Percentiles rank a stretch among this genome's conserved stretches.
phyloP scores from a whole-genome alignment of 2,797 vertebrate genomes.

The Pantherophis alleghaniensis region DNA sequence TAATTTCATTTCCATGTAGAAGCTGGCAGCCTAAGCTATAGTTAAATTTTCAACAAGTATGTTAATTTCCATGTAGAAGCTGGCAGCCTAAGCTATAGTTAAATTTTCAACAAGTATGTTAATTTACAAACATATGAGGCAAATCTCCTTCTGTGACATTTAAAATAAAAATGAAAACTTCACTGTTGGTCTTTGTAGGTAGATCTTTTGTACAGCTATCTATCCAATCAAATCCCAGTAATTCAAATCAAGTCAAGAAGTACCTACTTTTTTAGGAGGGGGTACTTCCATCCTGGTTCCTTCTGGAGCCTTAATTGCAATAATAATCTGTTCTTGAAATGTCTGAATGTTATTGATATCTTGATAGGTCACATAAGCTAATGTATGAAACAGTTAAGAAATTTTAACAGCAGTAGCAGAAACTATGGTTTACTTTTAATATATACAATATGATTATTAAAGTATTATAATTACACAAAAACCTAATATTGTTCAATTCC shows the following conservation, averaged over 20 bases:
- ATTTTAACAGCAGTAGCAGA: background rate
- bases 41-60: background rate
- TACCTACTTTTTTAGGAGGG: conserved; percentile 81
- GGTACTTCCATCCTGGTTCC: conserved; percentile 90
- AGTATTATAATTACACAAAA: background rate
- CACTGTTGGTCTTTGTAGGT: background rate
- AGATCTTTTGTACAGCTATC: background rate
- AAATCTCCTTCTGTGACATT: background rate
- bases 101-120: background rate
- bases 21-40: background rate
- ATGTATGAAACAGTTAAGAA: conserved; percentile 71
- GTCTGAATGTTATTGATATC: conserved; percentile 80
- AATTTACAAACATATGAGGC: background rate
- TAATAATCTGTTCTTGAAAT: conserved; percentile 87
- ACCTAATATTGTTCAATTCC: background rate
- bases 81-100: background rate
- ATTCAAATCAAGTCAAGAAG: background rate
- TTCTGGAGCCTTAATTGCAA: conserved; percentile 88
- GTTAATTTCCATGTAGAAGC: background rate
- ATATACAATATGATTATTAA: background rate
- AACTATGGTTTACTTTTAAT: background rate
- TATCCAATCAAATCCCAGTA: background rate
- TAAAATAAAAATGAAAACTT: background rate
- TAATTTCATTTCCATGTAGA: background rate
- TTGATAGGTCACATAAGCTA: conserved; percentile 87